Base-by-base conservation (phyloP, 64 coral and sea anemone genomes). In the Catalaphyllia jardinei region DNA sequence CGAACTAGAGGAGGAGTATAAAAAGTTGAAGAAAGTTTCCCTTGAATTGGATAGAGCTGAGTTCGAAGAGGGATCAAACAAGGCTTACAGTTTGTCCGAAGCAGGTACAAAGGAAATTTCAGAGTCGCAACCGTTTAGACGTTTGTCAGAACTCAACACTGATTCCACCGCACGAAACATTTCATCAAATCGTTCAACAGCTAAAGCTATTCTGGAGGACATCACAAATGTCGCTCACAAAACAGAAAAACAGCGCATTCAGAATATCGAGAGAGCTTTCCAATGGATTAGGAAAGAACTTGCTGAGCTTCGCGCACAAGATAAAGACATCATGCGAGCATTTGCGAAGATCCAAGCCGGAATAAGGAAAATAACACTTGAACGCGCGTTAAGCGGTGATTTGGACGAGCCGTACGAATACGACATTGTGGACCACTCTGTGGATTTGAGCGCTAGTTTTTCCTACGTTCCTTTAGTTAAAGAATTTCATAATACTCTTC, bases 261-360 rank as follows among this genome's bases (percentile, higher is more conserved):
- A 88, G 18, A 20, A 77, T 62, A 83, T 93, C 20, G 91, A 93
- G 72, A 52, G 31, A 27, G 91, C 91, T 49, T 93, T 93, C 60
- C 77, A 93, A 38, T 93, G 91, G 91, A 88, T 93, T 27, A 87
- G 91, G 16, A 80, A 93, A 88, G 91, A 93, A 83, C 74, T 93
- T 9, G 77, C 76, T 11, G 91, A 93, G 29, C 71, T 93, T 22
- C 74, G 91, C 30, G 91, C 91, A 16, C 91, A 93, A 88, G 91
- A 93, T 76, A 93, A 93, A 60, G 91, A 93, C 29, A 93, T 93
- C 13, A 93, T 93, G 91, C 38, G 91, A 30, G 83, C 87, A 87
- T 93, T 93, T 83, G 65, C 85, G 3, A 81, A 83, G 57, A 93
- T 93, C 42, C 91, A 93, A 80, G 86, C 91, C 3, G 91, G 86